Base-by-base conservation (phyloP, 2,888 invertebrate genomes). In the Lasioglossum zephyrum region DNA sequence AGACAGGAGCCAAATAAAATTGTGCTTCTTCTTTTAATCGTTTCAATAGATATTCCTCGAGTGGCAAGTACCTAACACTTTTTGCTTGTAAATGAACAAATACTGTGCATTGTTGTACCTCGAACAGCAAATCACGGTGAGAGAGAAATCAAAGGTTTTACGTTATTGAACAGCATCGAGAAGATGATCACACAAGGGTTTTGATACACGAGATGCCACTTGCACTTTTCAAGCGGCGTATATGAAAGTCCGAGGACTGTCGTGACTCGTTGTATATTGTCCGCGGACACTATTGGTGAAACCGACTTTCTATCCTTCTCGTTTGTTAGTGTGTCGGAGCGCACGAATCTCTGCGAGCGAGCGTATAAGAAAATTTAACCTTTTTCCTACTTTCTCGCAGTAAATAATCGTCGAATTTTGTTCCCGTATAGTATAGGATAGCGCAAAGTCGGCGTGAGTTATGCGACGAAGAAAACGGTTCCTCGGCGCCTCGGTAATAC, bases 181-280 rank as follows among this genome's bases (percentile, higher is more conserved):
- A 3, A 8, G 31, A 31, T 9, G 53, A 63, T 16, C 31, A 2
- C 63, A 6, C 31, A 36, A 31, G 31, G 63, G 36, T 36, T 63
- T 63, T 8, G 63, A 31, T 57, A 11, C n/a, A 11, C n/a, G 63
- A 18, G 31, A 26, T 8, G 6, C 18, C 31, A 63, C 63, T 31
- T 31, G 63, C 63, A 31, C 63, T 63, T 63, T 63, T 63, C 63
- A 8, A 31, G 3, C 31, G 16, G 63, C 6, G 63, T 31, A 8
- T 36, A 31, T 36, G 63, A 63, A 63, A 63, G 63, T 63, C 16
- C 31, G 63, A 4, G 6, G 3, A 31, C 2, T 36, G 31, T 63
- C 63, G 63, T 63, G 63, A 63, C 63, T 63, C 63, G 63, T 63
- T 63, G 63, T 63, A 83, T 79, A 69, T 39, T n/a, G 57, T 63